These are phyloP conservation scores for Ovibos moschatus DNA, from an alignment of 2,113 vertebrate genomes.

Conservation along the genomic window DNA sequence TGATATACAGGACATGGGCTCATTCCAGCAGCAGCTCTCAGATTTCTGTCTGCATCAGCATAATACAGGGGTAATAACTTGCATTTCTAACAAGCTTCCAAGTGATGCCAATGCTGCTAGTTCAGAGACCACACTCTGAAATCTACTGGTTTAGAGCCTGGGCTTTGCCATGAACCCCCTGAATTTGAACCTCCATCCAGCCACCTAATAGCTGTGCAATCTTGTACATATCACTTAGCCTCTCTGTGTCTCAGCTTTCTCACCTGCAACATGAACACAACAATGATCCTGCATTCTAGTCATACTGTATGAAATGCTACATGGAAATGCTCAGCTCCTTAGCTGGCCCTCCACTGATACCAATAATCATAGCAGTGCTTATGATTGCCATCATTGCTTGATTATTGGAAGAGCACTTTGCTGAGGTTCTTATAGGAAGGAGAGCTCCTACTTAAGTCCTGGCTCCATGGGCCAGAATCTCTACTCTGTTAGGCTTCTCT, in stretches of 20 bases:
- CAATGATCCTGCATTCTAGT: fast-evolving
- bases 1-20: fast-evolving
- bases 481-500: neutral
- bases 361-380: neutral
- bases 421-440: neutral
- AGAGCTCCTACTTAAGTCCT: neutral
- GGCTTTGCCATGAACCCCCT: neutral
- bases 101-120: no score
- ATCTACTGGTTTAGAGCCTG: neutral
- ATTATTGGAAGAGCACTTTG: neutral
- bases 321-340: neutral
- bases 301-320: neutral
- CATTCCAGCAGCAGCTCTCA: neutral
- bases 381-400: neutral
- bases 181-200: neutral
- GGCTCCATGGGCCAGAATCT: neutral
- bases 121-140: neutral
- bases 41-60: neutral
- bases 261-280: neutral
- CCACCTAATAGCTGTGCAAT: neutral
- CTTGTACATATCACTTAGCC: neutral
- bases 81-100: neutral
- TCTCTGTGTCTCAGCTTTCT: neutral
- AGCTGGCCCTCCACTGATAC: neutral
- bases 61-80: neutral